Percentiles rank a stretch among this genome's conserved stretches.
phyloP scores from a whole-genome alignment of 2,113 vertebrate genomes.

The Microcebus lehilahytsara region DNA sequence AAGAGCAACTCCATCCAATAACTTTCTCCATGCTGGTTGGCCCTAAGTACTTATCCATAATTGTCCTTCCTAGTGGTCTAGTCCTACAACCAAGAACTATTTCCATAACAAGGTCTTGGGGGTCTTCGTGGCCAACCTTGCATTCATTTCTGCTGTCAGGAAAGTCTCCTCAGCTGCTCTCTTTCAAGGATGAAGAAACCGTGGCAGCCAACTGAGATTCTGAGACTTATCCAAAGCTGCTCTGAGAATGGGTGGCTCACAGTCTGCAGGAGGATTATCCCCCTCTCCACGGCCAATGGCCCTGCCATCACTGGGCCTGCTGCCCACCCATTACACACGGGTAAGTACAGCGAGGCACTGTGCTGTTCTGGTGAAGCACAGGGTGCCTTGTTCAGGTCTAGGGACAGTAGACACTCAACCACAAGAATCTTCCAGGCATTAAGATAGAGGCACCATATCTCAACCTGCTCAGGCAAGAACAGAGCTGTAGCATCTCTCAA shows the following conservation, averaged over 20 bases:
- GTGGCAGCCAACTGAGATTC: neutral
- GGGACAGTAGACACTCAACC: neutral
- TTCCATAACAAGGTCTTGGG: neutral
- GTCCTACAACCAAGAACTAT: neutral
- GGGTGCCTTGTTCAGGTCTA: neutral
- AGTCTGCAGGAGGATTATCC: neutral
- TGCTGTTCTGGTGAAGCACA: neutral
- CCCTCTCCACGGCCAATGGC: neutral
- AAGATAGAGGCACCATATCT: neutral
- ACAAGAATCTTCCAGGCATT: neutral
- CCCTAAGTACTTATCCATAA: neutral
- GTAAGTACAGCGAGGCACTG: neutral
- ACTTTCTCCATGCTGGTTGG: neutral
- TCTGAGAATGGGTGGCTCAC: neutral
- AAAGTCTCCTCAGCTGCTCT: neutral
- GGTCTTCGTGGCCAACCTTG: neutral
- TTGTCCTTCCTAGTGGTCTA: neutral
- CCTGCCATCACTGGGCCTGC: neutral
- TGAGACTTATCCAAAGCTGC: neutral
- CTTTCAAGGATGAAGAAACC: neutral
- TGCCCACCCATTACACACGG: neutral
- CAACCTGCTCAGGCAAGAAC: neutral
- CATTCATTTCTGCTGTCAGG: neutral
- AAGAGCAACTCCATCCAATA: neutral
- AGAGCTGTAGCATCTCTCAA: neutral